These are phyloP conservation scores for Melieria crassipennis DNA, from an alignment of 2,888 invertebrate species.

Conservation along the genomic window DNA sequence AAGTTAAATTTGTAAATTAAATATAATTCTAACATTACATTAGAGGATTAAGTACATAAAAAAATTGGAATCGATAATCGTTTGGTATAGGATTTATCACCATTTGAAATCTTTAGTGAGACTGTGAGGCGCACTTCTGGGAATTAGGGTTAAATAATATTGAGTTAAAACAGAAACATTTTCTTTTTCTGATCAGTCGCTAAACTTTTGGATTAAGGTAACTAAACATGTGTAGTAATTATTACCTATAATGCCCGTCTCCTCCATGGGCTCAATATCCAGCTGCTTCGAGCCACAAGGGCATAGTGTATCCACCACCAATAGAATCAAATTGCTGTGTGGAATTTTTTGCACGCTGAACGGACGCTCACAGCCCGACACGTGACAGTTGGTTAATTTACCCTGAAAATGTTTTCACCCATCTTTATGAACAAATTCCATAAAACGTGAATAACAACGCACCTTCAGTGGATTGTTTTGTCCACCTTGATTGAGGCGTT, in stretches of 20 bases:
- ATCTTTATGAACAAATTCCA: neutral
- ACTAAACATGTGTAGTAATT: neutral
- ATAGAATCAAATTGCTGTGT: slow-evolving; percentile 86
- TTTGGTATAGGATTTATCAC: no score
- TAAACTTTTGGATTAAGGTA: neutral
- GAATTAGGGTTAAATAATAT: neutral
- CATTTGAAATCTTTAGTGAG: no score
- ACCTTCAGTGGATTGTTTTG: slow-evolving; percentile 83
- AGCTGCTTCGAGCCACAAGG: slow-evolving; percentile 89
- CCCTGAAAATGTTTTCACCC: slow-evolving; percentile 66
- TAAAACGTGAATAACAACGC: neutral
- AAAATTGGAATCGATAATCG: no score
- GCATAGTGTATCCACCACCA: slow-evolving; percentile 88
- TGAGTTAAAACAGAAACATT: neutral
- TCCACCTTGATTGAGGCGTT: slow-evolving; percentile 79
- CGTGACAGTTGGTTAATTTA: slow-evolving; percentile 87
- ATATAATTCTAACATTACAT: no score
- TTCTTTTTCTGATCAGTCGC: neutral
- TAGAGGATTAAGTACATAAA: no score
- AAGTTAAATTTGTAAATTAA: no score
- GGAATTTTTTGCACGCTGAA: slow-evolving; percentile 93
- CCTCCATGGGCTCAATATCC: slow-evolving; percentile 81
- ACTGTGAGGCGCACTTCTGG: no score
- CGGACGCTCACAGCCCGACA: slow-evolving; percentile 88
- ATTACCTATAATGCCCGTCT: slow-evolving; percentile 69